Evolutionary conservation across 2,113 vertebrate genomes (phyloP).

Genomic region (Nettapus auritus): DNA sequence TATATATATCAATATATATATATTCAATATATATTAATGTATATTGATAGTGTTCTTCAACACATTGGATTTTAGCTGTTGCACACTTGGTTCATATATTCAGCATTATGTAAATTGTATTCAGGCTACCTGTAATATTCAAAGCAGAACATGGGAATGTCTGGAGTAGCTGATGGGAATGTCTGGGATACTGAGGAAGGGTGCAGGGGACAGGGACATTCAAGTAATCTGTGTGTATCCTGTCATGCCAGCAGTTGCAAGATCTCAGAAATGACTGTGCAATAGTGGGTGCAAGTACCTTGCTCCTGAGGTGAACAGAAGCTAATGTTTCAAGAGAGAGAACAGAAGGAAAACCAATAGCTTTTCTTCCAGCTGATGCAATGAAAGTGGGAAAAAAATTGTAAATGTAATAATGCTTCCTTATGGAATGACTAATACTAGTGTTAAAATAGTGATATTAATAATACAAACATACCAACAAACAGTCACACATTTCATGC

Average conservation of each 20-base stretch:
- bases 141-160: not conserved
- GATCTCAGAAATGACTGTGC: rapidly evolving
- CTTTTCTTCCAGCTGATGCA: not conserved
- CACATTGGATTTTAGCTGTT: not conserved
- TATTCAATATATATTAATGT: not conserved
- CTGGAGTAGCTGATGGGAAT: too few species aligned
- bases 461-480: rapidly evolving
- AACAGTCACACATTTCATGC: not conserved
- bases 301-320: not conserved
- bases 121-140: not conserved
- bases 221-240: not conserved
- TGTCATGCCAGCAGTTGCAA: not conserved
- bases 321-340: not conserved
- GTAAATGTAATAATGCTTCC: not conserved
- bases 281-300: not conserved
- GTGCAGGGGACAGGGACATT: not conserved
- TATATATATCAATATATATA: too few species aligned
- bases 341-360: not conserved
- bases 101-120: not conserved
- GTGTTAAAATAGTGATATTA: rapidly evolving
- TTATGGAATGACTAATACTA: not conserved
- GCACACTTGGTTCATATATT: not conserved
- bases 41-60: not conserved
- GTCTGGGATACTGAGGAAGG: not conserved
- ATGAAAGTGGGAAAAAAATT: not conserved